Evolutionary conservation across 2,113 vertebrate species (phyloP).

Genomic region (Zapus hudsonius): DNA sequence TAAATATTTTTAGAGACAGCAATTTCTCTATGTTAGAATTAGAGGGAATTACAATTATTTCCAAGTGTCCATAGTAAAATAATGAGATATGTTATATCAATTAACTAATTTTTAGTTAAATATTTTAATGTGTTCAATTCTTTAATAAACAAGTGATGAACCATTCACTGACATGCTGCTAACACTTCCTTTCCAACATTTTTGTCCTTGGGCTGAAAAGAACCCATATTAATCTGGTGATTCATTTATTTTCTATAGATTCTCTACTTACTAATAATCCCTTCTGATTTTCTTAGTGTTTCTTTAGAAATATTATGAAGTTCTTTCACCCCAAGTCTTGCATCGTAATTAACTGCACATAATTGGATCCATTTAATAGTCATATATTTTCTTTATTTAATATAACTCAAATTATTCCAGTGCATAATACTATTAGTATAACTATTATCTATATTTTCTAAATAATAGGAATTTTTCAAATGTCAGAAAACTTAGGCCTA

Average conservation of each 20-base stretch:
- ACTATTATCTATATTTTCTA: not conserved
- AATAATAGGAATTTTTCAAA: not conserved
- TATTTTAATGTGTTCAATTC: not conserved
- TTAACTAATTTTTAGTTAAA: conserved; percentile 3
- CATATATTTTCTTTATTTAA: conserved; percentile 23
- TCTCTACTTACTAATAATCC: not conserved
- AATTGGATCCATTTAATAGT: not conserved
- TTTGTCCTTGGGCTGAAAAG: not conserved
- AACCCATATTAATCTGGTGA: conserved; percentile 1
- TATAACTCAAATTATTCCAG: not conserved
- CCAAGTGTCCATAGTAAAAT: not conserved
- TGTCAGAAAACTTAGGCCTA: not conserved
- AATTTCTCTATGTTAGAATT: not conserved
- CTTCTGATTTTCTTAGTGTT: not conserved
- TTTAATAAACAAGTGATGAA: not conserved
- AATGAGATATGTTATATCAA: not conserved
- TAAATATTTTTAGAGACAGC: not conserved
- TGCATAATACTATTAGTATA: not conserved
- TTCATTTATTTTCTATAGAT: not conserved
- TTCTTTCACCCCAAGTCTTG: not conserved
- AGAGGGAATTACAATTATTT: not conserved
- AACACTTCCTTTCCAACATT: not conserved
- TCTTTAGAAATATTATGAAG: conserved; percentile 25
- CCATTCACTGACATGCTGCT: not conserved
- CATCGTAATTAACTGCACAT: not conserved